A percentile compares a stretch with the other conserved stretches of the same genome.
phyloP scores from a whole-genome alignment of 2,888 invertebrate genomes.

The Peribatodes rhomboidaria region DNA sequence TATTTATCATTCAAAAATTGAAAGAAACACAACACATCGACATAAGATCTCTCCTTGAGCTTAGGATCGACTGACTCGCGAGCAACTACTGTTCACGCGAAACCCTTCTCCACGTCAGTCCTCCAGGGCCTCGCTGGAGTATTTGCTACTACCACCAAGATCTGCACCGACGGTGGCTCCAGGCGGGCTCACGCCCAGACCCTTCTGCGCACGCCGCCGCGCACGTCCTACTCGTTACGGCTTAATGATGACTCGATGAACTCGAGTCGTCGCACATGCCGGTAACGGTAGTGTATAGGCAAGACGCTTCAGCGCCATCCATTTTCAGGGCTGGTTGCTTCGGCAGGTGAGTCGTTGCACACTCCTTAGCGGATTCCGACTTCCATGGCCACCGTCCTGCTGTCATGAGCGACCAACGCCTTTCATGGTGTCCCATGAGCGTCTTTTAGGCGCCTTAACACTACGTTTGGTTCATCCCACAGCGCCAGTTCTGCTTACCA shows the following conservation, averaged over 20 bases:
- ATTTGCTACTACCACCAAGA: conserved; percentile 91
- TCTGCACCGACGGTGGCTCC: conserved; percentile 86
- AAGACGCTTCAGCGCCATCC: conserved; percentile 87
- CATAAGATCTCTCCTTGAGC: conserved; percentile 80
- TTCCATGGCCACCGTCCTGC: conserved; percentile 87
- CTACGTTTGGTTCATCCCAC: conserved; percentile 91
- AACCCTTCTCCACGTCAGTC: conserved; percentile 87
- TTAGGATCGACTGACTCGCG: conserved; percentile 87
- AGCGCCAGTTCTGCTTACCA: conserved; percentile 93
- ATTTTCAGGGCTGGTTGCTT: conserved; percentile 89
- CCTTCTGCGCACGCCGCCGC: conserved; percentile 86
- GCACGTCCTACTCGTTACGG: conserved; percentile 87
- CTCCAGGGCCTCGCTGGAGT: conserved; percentile 88
- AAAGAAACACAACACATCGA: conserved; percentile 70
- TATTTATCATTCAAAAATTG: conserved; percentile 53
- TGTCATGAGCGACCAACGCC: conserved; percentile 78
- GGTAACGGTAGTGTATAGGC: conserved; percentile 81
- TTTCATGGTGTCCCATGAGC: conserved; percentile 77
- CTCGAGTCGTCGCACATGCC: conserved; percentile 60
- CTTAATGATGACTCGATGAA: conserved; percentile 77
- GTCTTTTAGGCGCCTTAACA: conserved; percentile 89
- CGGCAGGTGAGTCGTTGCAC: conserved; percentile 88
- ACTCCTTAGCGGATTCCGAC: conserved; percentile 89
- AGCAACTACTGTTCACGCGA: conserved; percentile 82
- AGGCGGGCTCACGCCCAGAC: conserved; percentile 81